phyloP scores from a whole-genome alignment of 2,113 vertebrate genomes.

The human region DNA sequence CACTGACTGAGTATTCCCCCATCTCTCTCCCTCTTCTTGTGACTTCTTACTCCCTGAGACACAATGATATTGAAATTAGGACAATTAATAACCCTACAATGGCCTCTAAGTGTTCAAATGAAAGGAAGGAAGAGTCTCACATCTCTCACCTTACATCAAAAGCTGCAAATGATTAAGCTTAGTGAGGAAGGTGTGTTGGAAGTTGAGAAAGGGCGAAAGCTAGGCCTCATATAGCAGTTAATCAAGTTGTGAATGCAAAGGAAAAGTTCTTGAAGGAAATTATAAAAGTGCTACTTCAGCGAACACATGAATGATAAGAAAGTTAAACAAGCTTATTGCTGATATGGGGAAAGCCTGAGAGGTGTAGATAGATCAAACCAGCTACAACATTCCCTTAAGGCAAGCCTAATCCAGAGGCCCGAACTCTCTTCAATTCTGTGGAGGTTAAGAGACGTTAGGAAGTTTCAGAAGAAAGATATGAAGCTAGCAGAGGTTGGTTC shows the following conservation, averaged over 20 bases:
- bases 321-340: not conserved
- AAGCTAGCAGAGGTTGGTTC: not conserved
- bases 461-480: not conserved
- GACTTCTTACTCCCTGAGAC: not conserved
- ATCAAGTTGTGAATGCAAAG: not conserved
- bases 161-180: not conserved
- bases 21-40: not conserved
- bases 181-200: not conserved
- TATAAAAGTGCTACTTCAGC: not conserved
- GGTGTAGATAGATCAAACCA: not conserved
- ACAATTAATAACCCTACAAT: not conserved
- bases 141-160: not conserved
- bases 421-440: not conserved
- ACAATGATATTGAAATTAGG: not conserved
- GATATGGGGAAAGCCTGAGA: not conserved
- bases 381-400: not conserved
- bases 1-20: not conserved
- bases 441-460: not conserved
- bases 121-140: not conserved
- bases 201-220: not conserved
- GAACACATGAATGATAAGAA: not conserved
- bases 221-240: not conserved
- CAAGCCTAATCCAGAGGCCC: not conserved
- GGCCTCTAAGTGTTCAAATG: not conserved
- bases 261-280: not conserved